phyloP scores from a whole-genome alignment of 2,113 vertebrate genomes.

The Pogonocichla stellata region DNA sequence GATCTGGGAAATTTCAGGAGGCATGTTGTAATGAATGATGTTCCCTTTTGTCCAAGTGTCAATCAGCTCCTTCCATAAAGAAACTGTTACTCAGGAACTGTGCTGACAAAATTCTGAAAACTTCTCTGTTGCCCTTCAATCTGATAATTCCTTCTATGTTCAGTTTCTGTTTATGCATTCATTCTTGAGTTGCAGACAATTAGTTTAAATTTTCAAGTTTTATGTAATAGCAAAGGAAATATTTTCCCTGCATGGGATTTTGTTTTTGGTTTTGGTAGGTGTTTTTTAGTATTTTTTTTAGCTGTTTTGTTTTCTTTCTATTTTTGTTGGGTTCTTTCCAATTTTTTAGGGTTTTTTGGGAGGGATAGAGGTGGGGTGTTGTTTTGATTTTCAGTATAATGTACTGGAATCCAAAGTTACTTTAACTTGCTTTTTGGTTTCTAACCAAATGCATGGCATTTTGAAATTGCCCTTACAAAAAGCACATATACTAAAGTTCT shows the following conservation, averaged over 20 bases:
- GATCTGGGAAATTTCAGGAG: not conserved
- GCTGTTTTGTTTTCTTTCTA: not conserved
- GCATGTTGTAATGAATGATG: not conserved
- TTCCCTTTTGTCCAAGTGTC: not conserved
- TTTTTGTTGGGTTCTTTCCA: not conserved
- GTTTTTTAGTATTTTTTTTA: not conserved
- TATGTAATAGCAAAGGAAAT: not conserved
- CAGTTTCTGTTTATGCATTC: not conserved
- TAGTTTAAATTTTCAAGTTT: not conserved
- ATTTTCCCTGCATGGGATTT: not conserved
- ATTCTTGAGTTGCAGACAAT: not conserved
- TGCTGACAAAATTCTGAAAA: not conserved
- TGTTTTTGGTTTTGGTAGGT: too few species aligned
- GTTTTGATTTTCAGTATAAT: not conserved
- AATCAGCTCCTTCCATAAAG: not conserved
- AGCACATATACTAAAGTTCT: not conserved
- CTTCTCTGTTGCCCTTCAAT: not conserved
- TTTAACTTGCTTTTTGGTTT: not conserved
- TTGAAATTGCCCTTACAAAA: not conserved
- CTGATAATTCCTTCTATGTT: not conserved
- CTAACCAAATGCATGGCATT: not conserved
- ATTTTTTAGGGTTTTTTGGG: not conserved
- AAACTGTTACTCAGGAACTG: not conserved
- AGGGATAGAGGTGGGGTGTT: accelerated
- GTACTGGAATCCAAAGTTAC: not conserved